Evolutionary conservation across 2,888 invertebrate genomes (phyloP), one percentile per base, ranked within the genome.

Genomic region (Eristalinus aeneus): DNA sequence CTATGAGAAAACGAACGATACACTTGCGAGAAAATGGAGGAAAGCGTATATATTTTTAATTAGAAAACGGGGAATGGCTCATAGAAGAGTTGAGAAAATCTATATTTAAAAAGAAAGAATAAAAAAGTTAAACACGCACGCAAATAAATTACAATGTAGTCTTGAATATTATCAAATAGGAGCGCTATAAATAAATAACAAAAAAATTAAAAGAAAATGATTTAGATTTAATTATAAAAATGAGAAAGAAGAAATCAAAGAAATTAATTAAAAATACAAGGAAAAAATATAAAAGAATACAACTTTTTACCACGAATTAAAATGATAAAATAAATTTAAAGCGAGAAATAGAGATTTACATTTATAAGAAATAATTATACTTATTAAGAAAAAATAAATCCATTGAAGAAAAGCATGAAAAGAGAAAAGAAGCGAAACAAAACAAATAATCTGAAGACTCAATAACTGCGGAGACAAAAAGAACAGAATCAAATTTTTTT

Each of bases 231-330:
- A 79, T 74, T 69, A 46, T 67, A 56, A 46, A 46, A 31, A 64
- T 46, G 46, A 39, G 58, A 53, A 67, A n/a, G 22, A 64, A 71
- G 61, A 69, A 69, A 39, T 31, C 22, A 61, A 82, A 68, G 67
- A 83, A 73, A 78, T 46, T 46, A 31, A 71, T 34, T 20, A 58
- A 34, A 64, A 32, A 76, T 68, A 61, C 39, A 67, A 71, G 46
- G 54, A 27, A 58, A 75, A 46, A n/a, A 76, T 64, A 74, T 46
- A 56, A 54, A 67, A 54, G 31, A 72, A 61, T 27, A 67, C 46
- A 79, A 81, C 76, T 81, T 85, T 85, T 85, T 85, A 85, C 85
- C 85, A 85, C 76, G 85, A 85, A 85, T 81, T 76, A 85, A 69
- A 84, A 39, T 72, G 65, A 36, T 60, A 67, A 80, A 36, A 80